These are phyloP conservation scores for Chlorodrepanis virens DNA, from an alignment of 2,113 vertebrate species.

Conservation along the genomic window DNA sequence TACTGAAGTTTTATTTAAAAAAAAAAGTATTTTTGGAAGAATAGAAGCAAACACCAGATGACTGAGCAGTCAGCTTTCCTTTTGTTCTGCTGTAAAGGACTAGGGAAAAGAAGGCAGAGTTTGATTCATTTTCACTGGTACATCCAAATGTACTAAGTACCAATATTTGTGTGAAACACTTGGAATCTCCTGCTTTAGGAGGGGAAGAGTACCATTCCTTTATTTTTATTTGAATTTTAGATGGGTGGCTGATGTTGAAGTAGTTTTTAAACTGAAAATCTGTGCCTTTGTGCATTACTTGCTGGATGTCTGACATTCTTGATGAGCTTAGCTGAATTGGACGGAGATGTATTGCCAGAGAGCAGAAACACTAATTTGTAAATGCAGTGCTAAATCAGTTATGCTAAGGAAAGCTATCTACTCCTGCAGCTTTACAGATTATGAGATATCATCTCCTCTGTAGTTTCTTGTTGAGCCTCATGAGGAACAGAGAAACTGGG, in stretches of 20 bases:
- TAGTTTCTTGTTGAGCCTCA: neutral
- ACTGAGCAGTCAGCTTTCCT: neutral
- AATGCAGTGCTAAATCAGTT: neutral
- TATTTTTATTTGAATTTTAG: neutral
- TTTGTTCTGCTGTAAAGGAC: neutral
- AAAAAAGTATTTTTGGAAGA: neutral
- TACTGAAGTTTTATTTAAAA: neutral
- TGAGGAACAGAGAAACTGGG: neutral
- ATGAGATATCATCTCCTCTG: neutral
- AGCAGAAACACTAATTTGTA: neutral
- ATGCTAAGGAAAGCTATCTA: neutral
- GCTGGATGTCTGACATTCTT: neutral
- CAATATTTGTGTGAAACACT: neutral
- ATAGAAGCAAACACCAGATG: fast-evolving
- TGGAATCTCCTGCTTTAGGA: neutral
- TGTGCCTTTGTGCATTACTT: fast-evolving
- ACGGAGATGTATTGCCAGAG: neutral
- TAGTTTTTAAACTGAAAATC: neutral
- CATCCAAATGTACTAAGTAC: neutral
- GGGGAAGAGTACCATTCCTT: neutral
- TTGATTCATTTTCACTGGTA: neutral
- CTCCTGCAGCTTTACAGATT: neutral
- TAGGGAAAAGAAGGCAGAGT: neutral
- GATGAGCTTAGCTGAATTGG: neutral
- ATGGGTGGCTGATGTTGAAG: neutral